Percentiles rank a stretch among this genome's conserved stretches.
Conservation (phyloP, 2,888 invertebrate genomes). For the Morpho helenor region DNA sequence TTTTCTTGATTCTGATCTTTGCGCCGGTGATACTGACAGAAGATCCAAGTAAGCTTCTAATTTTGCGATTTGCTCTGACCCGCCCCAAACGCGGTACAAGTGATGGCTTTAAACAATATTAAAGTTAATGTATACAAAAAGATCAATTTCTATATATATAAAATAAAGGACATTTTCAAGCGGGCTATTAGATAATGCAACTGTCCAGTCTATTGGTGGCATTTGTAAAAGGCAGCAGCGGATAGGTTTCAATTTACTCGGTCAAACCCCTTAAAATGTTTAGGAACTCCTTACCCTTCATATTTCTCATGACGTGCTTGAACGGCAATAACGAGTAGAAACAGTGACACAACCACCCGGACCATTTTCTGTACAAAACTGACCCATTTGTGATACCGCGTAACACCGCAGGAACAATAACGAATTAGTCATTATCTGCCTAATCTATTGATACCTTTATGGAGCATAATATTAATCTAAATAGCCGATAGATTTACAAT, state of each 20-base stretch:
- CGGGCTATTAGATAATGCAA: too few species aligned
- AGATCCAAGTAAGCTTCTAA: conserved; percentile 53
- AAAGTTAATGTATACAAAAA: background rate
- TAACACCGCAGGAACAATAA: conserved; percentile 3
- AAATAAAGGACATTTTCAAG: too few species aligned
- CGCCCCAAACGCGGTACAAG: conserved; percentile 52
- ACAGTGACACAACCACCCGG: conserved; percentile 41
- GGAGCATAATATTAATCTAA: conserved; percentile 19
- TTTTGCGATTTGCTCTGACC: conserved; percentile 39
- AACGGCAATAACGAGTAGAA: conserved; percentile 41
- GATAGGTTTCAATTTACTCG: too few species aligned
- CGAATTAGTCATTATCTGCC: background rate
- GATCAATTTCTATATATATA: too few species aligned
- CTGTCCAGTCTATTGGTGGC: too few species aligned
- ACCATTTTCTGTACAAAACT: conserved; percentile 41
- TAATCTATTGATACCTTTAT: conserved; percentile 8
- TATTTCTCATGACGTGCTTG: conserved; percentile 61
- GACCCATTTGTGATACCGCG: conserved; percentile 16
- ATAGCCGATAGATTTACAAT: conserved; percentile 9
- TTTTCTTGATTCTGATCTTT: conserved; percentile 42
- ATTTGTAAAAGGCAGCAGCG: too few species aligned
- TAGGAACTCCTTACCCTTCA: conserved; percentile 49
- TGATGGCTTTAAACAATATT: conserved; percentile 47
- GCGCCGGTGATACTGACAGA: conserved; percentile 46
- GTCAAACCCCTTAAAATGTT: too few species aligned